Evolutionary conservation across 2,888 invertebrate genomes (phyloP), one percentile per base, ranked within the genome.

Genomic region (Tanypteryx hageni): DNA sequence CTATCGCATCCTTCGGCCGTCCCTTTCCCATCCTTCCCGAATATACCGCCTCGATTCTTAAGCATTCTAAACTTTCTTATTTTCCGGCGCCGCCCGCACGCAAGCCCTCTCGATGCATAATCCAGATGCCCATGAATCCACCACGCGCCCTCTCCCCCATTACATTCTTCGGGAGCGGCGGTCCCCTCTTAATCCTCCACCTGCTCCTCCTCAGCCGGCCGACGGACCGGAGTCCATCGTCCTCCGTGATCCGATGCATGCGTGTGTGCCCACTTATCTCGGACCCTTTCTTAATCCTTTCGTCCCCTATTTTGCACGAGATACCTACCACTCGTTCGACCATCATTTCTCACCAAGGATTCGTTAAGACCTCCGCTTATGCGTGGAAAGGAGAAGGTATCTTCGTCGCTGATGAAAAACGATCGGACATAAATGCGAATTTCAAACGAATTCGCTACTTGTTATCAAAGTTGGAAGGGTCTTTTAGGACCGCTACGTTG

Each of bases 241-340:
- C 85, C 57, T 58, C 59, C 85, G n/a, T 22, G 64, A 64, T 64
- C 64, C 18, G 44, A 44, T 44, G 44, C 44, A 44, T 44, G 44
- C 44, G 44, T 44, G 44, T 44, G 44, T 44, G 18, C 13, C 57
- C 86, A 59, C 86, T 86, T 57, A 86, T 86, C 86, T 86, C 86
- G 61, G 86, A 86, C 86, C 89, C 64, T 89, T 89, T 89, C 89
- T 44, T 89, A 89, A 89, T 89, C 89, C 86, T 86, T 58, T 16
- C 83, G 59, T 86, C 61, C 64, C 89, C 89, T 31, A 86, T 86
- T 61, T 31, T 27, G 8, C 56, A 27, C 85, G 82, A 10, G 82
- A 18, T 27, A 61, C 61, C 61, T 14, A 44, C 83, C 31, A 10
- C 83, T n/a, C 56, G 18, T 56, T n/a, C 14, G 27, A 27, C 27